Base-by-base conservation (phyloP, 2,113 vertebrate species). In the Paracanthobrama guichenoti region DNA sequence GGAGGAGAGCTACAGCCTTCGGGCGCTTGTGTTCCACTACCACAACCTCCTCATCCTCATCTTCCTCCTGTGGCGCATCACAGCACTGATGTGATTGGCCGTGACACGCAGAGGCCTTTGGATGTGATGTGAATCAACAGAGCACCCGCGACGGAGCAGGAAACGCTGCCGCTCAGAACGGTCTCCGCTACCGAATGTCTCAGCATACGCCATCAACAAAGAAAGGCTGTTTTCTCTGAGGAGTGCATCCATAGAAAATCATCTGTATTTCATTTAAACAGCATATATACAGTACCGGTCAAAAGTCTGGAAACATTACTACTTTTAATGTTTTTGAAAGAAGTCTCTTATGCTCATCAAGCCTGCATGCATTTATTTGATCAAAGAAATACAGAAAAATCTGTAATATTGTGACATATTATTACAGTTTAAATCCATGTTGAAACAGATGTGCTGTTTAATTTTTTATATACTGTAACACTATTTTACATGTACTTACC, bases 1-100 rank as follows among this genome's bases (percentile, higher is more conserved):
- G 48, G 73, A 82, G 75, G 80, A 81, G 60, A 82, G 80, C 85
- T 85, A 44, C 83, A 82, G 87, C 89, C 85, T 84, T 80, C 88
- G 62, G 87, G 75, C 22, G 60, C 57, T 57, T 24, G 22, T 66
- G 55, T 55, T 44, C 26, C 83, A 73, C 73, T 84, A 85, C 79
- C 84, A 72, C 83, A 82, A 67, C 74, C 76, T 83, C 13, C 53
- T 86, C 28, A 4, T 89, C 86, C 55, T 86, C 28, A 5, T 89
- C 86, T 35, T 62, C 69, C 44, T 62, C 78, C 71, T 11, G 24
- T 74, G 53, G 84, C 13, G 60, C 77, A 79, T 81, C 79, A 67
- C 35, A 9, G 26, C 81, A n/a, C 20, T 86, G 85, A 86, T 66
- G 53, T 83, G 66, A 83, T 79, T 31, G 26, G 75, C 66, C 57